A percentile compares a stretch with the other conserved stretches of the same genome.
These are phyloP conservation scores for Peribatodes rhomboidaria DNA, from an alignment of 2,888 invertebrate species.

Conservation along the genomic window DNA sequence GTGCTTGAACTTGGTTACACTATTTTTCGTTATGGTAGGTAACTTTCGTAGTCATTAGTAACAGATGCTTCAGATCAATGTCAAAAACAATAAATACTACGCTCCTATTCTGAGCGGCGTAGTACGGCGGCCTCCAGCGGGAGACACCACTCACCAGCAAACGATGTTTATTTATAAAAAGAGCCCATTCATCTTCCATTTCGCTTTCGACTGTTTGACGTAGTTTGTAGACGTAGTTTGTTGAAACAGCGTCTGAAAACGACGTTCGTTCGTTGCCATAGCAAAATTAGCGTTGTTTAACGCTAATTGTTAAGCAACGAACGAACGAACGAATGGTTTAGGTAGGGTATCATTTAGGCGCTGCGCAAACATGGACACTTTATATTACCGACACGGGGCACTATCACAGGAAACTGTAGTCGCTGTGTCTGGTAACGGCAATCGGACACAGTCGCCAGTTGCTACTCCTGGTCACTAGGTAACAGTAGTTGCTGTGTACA, in stretches of 20 bases:
- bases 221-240: slow-evolving; percentile 26
- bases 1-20: not conserved
- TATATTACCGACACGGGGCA: too few relatives aligned
- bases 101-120: slow-evolving; percentile 56
- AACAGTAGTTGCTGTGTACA: too few relatives aligned
- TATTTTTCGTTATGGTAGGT: slow-evolving; percentile 13
- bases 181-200: slow-evolving; percentile 69
- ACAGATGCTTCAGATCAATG: slow-evolving; percentile 62
- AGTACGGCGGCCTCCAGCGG: slow-evolving; percentile 62
- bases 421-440: too few relatives aligned
- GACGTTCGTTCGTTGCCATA: slow-evolving; percentile 16
- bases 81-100: slow-evolving; percentile 61
- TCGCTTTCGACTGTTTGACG: slow-evolving; percentile 44
- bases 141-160: slow-evolving; percentile 61
- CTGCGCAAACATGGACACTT: not conserved
- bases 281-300: slow-evolving; percentile 8
- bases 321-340: not conserved
- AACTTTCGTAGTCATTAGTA: slow-evolving; percentile 29
- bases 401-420: too few relatives aligned
- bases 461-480: too few relatives aligned
- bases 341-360: not conserved
- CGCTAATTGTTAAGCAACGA: too few relatives aligned
- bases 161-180: slow-evolving; percentile 75
- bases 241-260: too few relatives aligned
- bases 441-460: too few relatives aligned